phyloP scores from a whole-genome alignment of 2,888 invertebrate genomes.

The Priapulus caudatus region DNA sequence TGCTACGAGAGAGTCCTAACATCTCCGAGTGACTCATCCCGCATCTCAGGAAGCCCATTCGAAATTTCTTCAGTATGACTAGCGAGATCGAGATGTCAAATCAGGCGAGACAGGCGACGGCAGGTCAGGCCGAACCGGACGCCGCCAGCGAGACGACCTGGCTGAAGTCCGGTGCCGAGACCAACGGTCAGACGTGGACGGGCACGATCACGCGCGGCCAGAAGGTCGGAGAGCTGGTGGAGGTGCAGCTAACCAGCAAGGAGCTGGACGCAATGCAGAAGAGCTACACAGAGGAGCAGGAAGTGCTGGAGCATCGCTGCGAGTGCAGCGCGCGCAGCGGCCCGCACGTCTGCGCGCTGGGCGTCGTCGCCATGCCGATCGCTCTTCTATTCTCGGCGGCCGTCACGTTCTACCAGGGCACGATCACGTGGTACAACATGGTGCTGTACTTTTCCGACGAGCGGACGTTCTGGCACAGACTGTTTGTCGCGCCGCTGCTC shows the following conservation, averaged over 20 bases:
- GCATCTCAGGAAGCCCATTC: no score
- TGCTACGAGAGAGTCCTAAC: no score
- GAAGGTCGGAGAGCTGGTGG: constrained; percentile 57
- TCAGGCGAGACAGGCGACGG: no score
- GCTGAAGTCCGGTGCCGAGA: no score
- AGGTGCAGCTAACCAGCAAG: constrained; percentile 58
- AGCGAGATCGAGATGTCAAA: no score
- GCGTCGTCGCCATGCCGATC: constrained; percentile 53
- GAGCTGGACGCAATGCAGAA: no score
- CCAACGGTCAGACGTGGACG: constrained; percentile 45
- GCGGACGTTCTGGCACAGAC: constrained; percentile 49
- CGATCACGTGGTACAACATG: constrained; percentile 62
- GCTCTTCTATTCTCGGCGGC: constrained; percentile 50
- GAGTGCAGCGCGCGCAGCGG: constrained; percentile 47
- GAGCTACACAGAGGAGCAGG: constrained; percentile 56
- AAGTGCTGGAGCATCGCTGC: constrained; percentile 46
- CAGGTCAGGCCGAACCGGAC: no score
- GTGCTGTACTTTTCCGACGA: constrained; percentile 57
- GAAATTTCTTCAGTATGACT: no score
- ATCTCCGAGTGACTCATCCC: no score
- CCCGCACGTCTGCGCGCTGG: constrained; percentile 52
- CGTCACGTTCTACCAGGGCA: constrained; percentile 61
- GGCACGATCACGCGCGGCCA: constrained; percentile 60
- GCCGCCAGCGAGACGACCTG: no score
- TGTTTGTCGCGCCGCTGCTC: constrained; percentile 53